These are phyloP conservation scores for Centropus unirufus DNA, from an alignment of 2,113 vertebrate genomes.

Conservation along the genomic window DNA sequence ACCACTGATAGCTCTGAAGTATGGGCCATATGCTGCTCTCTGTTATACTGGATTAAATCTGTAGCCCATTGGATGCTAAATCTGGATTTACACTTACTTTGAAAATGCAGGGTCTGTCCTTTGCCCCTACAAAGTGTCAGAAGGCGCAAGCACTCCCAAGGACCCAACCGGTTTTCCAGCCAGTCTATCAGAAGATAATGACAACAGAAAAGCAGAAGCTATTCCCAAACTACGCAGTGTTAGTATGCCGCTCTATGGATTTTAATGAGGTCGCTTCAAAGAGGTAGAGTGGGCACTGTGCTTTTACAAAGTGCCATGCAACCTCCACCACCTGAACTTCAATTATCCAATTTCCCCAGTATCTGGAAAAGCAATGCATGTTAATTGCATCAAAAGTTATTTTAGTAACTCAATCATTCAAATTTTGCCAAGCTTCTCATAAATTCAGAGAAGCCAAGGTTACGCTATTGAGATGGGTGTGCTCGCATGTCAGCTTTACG, in stretches of 20 bases:
- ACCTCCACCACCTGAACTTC: not conserved
- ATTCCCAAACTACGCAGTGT: not conserved
- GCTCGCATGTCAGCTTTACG: constrained; percentile 10
- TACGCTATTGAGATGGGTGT: constrained; percentile 25
- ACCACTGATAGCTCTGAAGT: constrained; percentile 24
- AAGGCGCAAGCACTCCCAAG: rapidly evolving
- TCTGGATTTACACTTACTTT: constrained; percentile 55
- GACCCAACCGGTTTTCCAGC: not conserved
- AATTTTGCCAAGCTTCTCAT: constrained; percentile 12
- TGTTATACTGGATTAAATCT: constrained; percentile 35
- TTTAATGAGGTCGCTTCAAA: constrained; percentile 11
- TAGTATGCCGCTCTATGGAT: not conserved
- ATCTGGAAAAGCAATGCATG: not conserved
- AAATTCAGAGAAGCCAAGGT: constrained; percentile 18
- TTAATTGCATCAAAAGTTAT: constrained; percentile 42
- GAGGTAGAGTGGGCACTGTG: not conserved
- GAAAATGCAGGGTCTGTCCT: not conserved
- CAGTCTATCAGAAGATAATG: not conserved
- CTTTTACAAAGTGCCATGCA: not conserved
- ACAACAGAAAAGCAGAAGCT: not conserved
- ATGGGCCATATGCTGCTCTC: constrained; percentile 57
- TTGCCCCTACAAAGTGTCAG: not conserved
- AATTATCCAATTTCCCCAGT: constrained; percentile 40
- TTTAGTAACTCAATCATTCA: constrained; percentile 30
- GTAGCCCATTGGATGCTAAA: constrained; percentile 42